Evolutionary conservation across 1,140 invertebrate species (phyloP).

Genomic region (Caenorhabditis latens): DNA sequence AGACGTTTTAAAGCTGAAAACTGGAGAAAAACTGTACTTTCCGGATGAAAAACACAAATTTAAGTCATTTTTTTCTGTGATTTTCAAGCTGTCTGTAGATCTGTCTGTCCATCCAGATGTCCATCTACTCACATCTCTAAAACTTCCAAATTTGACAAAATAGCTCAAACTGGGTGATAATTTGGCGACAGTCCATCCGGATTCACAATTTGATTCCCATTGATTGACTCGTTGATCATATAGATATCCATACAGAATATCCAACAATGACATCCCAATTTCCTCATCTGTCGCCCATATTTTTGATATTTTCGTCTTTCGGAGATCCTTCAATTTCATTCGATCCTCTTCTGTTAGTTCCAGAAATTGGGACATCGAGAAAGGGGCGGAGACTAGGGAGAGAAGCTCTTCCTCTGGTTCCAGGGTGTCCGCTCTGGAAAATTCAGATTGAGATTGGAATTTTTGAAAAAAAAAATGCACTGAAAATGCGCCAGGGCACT

Average conservation of each 20-base stretch:
- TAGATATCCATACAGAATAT: slow-evolving; percentile 39
- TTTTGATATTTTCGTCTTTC: slow-evolving; percentile 47
- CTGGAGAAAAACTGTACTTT: too few relatives aligned
- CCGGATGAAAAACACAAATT: too few relatives aligned
- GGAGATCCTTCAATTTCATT: slow-evolving; percentile 56
- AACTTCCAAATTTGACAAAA: slow-evolving; percentile 44
- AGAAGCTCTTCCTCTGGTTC: slow-evolving; percentile 52
- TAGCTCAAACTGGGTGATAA: slow-evolving; percentile 54
- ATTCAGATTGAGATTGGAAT: too few relatives aligned
- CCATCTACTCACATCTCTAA: neutral
- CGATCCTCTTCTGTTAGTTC: slow-evolving; percentile 54
- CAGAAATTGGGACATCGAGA: neutral
- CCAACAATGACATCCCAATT: slow-evolving; percentile 35
- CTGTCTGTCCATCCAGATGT: too few relatives aligned
- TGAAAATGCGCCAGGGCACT: too few relatives aligned
- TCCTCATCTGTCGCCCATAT: neutral
- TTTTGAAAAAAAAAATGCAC: too few relatives aligned
- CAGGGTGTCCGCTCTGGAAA: slow-evolving; percentile 53
- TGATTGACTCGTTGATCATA: slow-evolving; percentile 60
- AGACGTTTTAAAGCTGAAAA: too few relatives aligned
- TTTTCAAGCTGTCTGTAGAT: too few relatives aligned
- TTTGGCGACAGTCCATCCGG: slow-evolving; percentile 35
- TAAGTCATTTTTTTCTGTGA: too few relatives aligned
- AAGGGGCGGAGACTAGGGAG: neutral
- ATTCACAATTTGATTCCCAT: slow-evolving; percentile 53